These are phyloP conservation scores for Cheilinus undulatus DNA, from an alignment of 2,113 vertebrate genomes.

Conservation along the genomic window DNA sequence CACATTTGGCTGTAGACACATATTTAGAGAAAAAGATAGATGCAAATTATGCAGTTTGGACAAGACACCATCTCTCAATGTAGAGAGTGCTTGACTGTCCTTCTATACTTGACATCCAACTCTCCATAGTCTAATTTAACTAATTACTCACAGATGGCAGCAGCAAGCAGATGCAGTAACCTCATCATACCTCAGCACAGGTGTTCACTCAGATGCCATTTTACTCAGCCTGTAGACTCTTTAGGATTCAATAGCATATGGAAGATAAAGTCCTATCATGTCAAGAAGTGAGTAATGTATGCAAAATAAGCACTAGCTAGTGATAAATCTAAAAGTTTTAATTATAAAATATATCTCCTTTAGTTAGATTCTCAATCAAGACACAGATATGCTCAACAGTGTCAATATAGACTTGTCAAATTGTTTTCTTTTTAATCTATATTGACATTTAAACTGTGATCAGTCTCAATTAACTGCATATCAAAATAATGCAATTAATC, in stretches of 20 bases:
- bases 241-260: constrained; percentile 45
- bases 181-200: constrained; percentile 60
- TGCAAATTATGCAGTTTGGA: constrained; percentile 18
- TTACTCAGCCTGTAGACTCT: constrained; percentile 37
- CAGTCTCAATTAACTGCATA: too few species aligned
- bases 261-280: constrained; percentile 18
- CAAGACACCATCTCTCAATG: neutral
- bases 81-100: constrained; percentile 23
- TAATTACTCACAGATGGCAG: constrained; percentile 77
- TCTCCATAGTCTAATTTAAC: constrained; percentile 64
- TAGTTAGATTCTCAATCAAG: too few species aligned
- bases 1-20: neutral
- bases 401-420: too few species aligned
- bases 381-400: too few species aligned
- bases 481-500: too few species aligned
- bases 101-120: constrained; percentile 42
- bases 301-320: neutral
- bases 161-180: constrained; percentile 62
- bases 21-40: neutral
- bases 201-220: constrained; percentile 65
- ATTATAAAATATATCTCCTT: neutral
- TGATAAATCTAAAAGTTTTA: neutral
- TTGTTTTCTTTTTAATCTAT: too few species aligned
- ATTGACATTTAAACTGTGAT: too few species aligned
- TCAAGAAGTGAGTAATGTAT: constrained; percentile 6